A percentile compares a stretch with the other conserved stretches of the same genome.
phyloP scores from a whole-genome alignment of 1,140 invertebrate species.

The Hesperophylax magnus region DNA sequence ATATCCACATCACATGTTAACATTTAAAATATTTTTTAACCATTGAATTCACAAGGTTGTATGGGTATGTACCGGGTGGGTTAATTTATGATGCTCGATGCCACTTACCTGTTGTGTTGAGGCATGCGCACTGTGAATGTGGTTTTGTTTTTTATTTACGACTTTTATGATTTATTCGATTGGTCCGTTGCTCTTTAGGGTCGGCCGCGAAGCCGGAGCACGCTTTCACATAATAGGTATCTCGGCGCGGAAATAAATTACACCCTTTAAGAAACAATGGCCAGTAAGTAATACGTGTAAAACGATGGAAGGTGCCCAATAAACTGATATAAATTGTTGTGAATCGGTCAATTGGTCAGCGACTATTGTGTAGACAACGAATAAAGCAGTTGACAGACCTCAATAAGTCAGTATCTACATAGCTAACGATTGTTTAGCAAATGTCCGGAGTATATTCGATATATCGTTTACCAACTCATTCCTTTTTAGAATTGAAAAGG shows the following conservation, averaged over 20 bases:
- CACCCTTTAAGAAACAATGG: constrained; percentile 30
- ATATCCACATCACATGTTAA: constrained; percentile 7
- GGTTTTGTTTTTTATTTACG: constrained; percentile 52
- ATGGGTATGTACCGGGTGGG: not conserved
- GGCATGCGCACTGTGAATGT: constrained; percentile 47
- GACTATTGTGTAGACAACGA: not conserved
- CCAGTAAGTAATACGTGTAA: not conserved
- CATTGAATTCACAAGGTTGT: constrained; percentile 20
- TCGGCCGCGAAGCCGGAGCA: not conserved
- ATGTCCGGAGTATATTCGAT: no score
- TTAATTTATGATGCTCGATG: constrained; percentile 28
- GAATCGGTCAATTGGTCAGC: not conserved
- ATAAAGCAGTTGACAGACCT: no score
- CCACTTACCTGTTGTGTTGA: constrained; percentile 48
- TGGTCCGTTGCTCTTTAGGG: constrained; percentile 14
- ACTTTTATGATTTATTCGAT: constrained; percentile 55
- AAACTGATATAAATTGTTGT: no score
- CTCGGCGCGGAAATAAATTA: constrained; percentile 13
- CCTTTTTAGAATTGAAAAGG: no score
- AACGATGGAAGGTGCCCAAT: not conserved
- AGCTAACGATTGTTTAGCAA: no score
- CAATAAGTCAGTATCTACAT: no score
- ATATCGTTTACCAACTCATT: no score
- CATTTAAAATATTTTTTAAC: constrained; percentile 31
- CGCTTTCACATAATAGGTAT: constrained; percentile 4